These are phyloP conservation scores for Chiridota heheva DNA, from an alignment of 35 echinoderm and acorn worm species.

Conservation along the genomic window DNA sequence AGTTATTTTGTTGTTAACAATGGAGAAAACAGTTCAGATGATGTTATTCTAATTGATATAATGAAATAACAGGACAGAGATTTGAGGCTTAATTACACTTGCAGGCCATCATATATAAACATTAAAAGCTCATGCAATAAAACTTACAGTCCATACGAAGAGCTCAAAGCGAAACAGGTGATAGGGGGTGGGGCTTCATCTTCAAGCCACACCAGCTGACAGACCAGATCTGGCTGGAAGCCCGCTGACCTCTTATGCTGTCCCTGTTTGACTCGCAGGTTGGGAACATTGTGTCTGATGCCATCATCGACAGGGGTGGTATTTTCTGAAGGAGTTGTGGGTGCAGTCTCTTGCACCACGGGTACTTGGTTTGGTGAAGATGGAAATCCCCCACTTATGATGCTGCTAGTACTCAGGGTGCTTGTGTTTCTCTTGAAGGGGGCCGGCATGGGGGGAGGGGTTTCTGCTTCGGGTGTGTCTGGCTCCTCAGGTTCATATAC, in stretches of 20 bases:
- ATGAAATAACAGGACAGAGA: too few relatives aligned
- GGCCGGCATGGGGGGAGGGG: constrained; percentile 63
- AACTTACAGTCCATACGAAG: constrained; percentile 95
- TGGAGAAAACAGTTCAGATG: too few relatives aligned
- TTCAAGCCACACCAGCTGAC: constrained; percentile 86
- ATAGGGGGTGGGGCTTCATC: constrained; percentile 83
- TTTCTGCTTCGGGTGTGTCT: constrained; percentile 82
- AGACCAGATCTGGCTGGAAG: constrained; percentile 76
- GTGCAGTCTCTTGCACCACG: constrained; percentile 24
- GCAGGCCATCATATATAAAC: too few relatives aligned
- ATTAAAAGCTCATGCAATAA: too few relatives aligned
- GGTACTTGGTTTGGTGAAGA: constrained; percentile 26
- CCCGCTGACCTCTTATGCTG: constrained; percentile 68
- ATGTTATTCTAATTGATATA: too few relatives aligned
- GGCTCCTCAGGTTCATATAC: constrained; percentile 89
- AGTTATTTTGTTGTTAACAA: too few relatives aligned
- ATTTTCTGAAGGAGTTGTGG: constrained; percentile 1
- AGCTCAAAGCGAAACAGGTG: constrained; percentile 77
- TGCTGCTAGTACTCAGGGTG: constrained; percentile 68
- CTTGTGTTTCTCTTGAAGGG: constrained; percentile 82
- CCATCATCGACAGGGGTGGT: constrained; percentile 59
- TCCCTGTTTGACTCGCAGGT: constrained; percentile 79
- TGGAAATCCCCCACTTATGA: constrained; percentile 59
- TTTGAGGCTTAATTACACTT: too few relatives aligned
- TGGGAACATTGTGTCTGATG: constrained; percentile 82